phyloP scores from a whole-genome alignment of 37 sponge, comb jelly and placozoan species.

The Crambe crambe region DNA sequence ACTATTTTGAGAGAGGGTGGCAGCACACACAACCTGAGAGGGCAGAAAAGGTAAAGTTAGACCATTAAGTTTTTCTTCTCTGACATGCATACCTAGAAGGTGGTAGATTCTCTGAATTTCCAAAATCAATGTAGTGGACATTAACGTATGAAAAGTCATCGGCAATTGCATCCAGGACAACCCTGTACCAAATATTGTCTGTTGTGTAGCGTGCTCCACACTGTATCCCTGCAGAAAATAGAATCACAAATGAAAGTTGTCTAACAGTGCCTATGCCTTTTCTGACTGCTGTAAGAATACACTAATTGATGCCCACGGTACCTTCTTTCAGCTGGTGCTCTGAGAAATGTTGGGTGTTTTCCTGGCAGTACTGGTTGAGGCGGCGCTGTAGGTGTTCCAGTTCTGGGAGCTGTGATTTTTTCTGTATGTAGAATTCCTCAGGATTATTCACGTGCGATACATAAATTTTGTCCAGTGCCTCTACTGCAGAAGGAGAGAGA shows the following conservation, averaged over 20 bases:
- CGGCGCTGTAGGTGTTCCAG: neutral
- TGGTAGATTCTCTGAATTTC: slow-evolving; percentile 24
- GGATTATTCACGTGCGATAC: slow-evolving; percentile 1
- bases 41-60: no score
- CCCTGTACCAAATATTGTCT: slow-evolving; percentile 57
- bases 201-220: slow-evolving; percentile 13
- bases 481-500: neutral
- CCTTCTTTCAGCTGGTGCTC: neutral
- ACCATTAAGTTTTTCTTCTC: neutral
- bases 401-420: neutral
- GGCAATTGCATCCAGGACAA: neutral
- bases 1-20: neutral
- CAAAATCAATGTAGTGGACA: slow-evolving; percentile 56
- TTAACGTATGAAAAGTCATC: neutral
- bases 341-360: neutral
- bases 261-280: neutral
- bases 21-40: neutral
- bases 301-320: no score
- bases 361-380: neutral
- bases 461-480: neutral
- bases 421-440: slow-evolving; percentile 14
- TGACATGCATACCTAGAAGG: neutral
- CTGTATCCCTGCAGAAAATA: neutral
- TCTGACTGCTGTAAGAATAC: neutral
- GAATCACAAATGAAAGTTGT: no score